Base-by-base conservation (phyloP, 1,140 invertebrate species). In the Paraescarpia echinospica region DNA sequence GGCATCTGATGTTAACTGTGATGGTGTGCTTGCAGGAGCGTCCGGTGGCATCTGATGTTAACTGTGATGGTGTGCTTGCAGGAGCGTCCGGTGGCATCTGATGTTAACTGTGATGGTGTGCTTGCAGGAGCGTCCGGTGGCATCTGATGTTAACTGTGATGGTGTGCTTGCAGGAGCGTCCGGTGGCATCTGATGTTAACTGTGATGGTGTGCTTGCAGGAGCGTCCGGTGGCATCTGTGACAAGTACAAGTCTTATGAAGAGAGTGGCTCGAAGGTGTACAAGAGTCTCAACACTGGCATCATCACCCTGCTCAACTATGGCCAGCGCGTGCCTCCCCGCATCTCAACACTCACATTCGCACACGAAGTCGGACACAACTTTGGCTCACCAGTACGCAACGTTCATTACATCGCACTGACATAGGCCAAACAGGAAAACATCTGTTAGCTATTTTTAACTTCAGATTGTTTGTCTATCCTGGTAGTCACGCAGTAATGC, bases 221-320 rank as follows among this genome's bases (percentile, higher is more conserved):
- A 34, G 92, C 92, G 14, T 92, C 92, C 12, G 88, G 92, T 22
- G 92, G 92, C 14, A 92, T 92, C 88, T 92, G 92, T 92, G 92
- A 92, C 6, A 9, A 31, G 1, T 34, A 33, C 34, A 92, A 92
- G 34, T 31, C 27, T 34, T 92, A 92, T 77, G 88, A 33, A 1
- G 92, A 92, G 33, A 59, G 34, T 34, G 41, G 41, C 18, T 6
- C 8, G 22, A 34, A 33, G 14, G 94, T 95, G 1, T 35, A 92
- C 14, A 95, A 96, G 90, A 99, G 98, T 77, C 97, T 99, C 0
- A 99, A 99, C 96, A 99, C 99, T 0, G 99, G 99, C 89, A 99
- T 99, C 94, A 99, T 99, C 89, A 99, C 99, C 1, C 99, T 99
- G 96, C 98, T 99, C 27, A 99, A 99, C 96, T 99, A 99, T 96